Conservation (phyloP, 2,888 invertebrate species). For the Pseudococcus viburni region DNA sequence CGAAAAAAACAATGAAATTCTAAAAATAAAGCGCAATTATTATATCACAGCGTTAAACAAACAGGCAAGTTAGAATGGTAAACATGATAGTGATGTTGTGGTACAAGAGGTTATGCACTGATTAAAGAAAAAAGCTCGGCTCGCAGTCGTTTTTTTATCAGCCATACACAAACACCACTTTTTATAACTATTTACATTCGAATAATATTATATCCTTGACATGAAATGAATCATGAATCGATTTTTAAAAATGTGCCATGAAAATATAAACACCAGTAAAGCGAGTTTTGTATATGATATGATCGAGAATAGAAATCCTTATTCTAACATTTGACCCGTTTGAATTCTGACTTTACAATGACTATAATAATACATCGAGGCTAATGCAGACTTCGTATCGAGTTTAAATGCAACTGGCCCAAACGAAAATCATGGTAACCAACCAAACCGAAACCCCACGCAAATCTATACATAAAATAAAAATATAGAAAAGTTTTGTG, state of each 20-base stretch:
- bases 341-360: constrained; percentile 13
- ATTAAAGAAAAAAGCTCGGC: neutral
- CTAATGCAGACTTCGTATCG: constrained; percentile 1
- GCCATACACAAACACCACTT: neutral
- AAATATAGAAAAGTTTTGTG: constrained; percentile 6
- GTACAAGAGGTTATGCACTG: neutral
- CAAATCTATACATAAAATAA: neutral
- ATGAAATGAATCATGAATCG: neutral
- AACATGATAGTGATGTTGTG: constrained; percentile 7
- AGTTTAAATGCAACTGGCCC: constrained; percentile 31
- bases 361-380: constrained; percentile 36
- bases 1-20: constrained; percentile 35
- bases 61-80: constrained; percentile 50
- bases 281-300: constrained; percentile 8
- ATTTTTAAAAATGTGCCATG: neutral
- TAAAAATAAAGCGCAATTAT: constrained; percentile 60
- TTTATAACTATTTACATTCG: constrained; percentile 16
- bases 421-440: constrained; percentile 9
- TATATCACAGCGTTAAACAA: constrained; percentile 61
- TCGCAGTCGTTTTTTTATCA: neutral
- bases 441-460: neutral
- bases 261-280: neutral
- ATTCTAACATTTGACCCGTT: constrained; percentile 12
- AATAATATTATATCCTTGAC: constrained; percentile 21
- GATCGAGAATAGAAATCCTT: neutral